Evolutionary conservation across 2,797 vertebrate species (phyloP).

Genomic region (Bucorvus abyssinicus): DNA sequence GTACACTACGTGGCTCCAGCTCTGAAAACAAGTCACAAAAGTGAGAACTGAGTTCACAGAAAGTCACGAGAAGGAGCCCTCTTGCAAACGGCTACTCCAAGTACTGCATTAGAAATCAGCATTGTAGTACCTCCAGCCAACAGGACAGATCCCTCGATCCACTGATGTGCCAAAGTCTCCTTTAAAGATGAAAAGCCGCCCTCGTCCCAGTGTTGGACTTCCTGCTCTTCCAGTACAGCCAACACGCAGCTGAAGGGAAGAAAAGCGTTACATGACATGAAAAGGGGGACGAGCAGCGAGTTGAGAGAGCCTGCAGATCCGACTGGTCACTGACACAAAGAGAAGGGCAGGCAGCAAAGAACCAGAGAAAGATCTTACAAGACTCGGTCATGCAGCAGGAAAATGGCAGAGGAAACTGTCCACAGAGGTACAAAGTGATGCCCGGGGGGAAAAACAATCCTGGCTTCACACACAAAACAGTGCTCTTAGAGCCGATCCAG

Average conservation of each 20-base stretch:
- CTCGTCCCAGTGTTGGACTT: not conserved
- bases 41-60: not conserved
- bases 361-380: not conserved
- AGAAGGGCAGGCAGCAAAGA: not conserved
- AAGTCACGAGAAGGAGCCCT: not conserved
- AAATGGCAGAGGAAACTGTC: not conserved
- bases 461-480: not conserved
- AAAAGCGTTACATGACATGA: not conserved
- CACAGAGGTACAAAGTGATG: not conserved
- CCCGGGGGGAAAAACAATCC: not conserved
- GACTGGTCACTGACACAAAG: not conserved
- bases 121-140: not conserved
- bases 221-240: not conserved
- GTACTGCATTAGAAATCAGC: not conserved
- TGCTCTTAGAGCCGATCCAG: not conserved
- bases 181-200: not conserved
- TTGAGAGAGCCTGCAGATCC: not conserved
- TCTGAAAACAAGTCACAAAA: not conserved
- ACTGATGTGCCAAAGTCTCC: not conserved
- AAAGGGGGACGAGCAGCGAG: not conserved
- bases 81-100: not conserved
- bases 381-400: not conserved
- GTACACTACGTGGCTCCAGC: not conserved
- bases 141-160: not conserved
- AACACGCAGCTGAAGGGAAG: not conserved